phyloP scores from a whole-genome alignment of 2,888 invertebrate species.

The Synergus japonicus region DNA sequence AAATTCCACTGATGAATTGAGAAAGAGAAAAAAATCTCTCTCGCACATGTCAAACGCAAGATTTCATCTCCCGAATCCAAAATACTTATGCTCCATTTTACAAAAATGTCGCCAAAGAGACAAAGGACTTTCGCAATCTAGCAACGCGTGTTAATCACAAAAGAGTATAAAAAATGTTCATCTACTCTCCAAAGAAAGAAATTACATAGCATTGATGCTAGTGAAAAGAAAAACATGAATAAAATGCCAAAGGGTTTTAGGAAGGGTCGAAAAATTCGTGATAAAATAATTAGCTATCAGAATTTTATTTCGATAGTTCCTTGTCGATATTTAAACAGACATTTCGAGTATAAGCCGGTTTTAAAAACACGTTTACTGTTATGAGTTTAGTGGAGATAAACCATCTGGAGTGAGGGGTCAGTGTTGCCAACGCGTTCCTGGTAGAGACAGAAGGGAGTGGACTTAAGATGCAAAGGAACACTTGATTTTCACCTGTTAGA shows the following conservation, averaged over 20 bases:
- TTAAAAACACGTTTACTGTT: slow-evolving; percentile 43
- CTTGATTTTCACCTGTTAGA: slow-evolving; percentile 15
- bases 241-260: not conserved
- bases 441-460: slow-evolving; percentile 48
- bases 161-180: not conserved
- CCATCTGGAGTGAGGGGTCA: slow-evolving; percentile 49
- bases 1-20: slow-evolving; percentile 9
- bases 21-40: slow-evolving; percentile 8
- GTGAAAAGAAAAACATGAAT: not conserved
- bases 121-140: slow-evolving; percentile 20
- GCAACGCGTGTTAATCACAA: slow-evolving; percentile 6
- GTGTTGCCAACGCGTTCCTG: slow-evolving; percentile 50
- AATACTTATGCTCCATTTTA: not conserved
- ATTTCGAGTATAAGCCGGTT: slow-evolving; percentile 36
- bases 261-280: not conserved
- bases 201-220: not conserved
- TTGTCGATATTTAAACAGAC: slow-evolving; percentile 17
- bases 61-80: slow-evolving; percentile 2
- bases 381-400: slow-evolving; percentile 45
- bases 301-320: slow-evolving; percentile 1
- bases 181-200: not conserved
- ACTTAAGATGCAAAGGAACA: slow-evolving; percentile 22
- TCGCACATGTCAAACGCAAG: not conserved
- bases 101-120: slow-evolving; percentile 11
- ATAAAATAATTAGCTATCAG: not conserved